Conservation (phyloP, 2,113 vertebrate genomes). For the Astur gentilis region DNA sequence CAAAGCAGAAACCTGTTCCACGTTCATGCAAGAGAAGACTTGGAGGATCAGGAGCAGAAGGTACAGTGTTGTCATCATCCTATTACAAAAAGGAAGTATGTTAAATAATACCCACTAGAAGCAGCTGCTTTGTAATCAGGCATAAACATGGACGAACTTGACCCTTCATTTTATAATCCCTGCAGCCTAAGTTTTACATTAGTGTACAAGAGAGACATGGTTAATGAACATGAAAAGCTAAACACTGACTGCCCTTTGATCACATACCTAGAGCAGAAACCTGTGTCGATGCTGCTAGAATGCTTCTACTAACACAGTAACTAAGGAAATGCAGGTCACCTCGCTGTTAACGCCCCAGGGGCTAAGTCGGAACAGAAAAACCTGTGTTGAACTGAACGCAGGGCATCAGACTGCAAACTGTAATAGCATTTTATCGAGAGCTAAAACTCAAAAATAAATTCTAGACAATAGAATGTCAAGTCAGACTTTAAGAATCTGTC, state of each 20-base stretch:
- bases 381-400: too few species aligned
- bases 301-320: rapidly evolving
- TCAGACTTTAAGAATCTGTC: not conserved
- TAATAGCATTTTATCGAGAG: not conserved
- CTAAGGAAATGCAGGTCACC: not conserved
- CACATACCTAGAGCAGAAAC: rapidly evolving
- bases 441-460: not conserved
- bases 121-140: not conserved
- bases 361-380: not conserved
- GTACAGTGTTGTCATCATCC: slow-evolving; percentile 70
- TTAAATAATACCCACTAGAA: not conserved
- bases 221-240: not conserved
- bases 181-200: not conserved
- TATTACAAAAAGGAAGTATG: not conserved
- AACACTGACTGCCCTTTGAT: not conserved
- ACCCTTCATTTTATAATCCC: not conserved
- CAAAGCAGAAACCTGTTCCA: slow-evolving; percentile 91
- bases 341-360: not conserved
- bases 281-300: not conserved
- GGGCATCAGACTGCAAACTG: not conserved
- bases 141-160: not conserved
- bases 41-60: slow-evolving; percentile 71
- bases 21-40: slow-evolving; percentile 81
- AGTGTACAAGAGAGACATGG: too few species aligned
- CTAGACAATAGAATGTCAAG: not conserved